Evolutionary conservation across 2,888 invertebrate species (phyloP), one percentile per base, ranked within the genome.

Genomic region (Eupithecia subfuscata): DNA sequence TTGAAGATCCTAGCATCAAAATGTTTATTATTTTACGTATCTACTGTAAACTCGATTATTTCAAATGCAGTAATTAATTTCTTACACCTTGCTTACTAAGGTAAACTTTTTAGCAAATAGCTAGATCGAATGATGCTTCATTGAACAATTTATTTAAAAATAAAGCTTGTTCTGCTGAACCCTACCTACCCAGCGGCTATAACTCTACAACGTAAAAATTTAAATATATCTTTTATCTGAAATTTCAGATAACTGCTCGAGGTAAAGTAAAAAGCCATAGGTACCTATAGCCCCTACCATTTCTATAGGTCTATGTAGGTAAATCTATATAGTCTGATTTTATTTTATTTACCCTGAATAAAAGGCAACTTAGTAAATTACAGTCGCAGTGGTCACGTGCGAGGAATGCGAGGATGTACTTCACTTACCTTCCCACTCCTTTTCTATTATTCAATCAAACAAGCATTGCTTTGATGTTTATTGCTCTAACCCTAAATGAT

Each of bases 391-490:
- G 69, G 83, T 83, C 88, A 88, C 87, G 86, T 86, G 73, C 76
- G 74, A 74, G 60, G 74, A 70, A 63, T 67, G 48, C 63, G 60
- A 69, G 82, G 56, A 81, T 82, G 81, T 83, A 82, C 84, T 84
- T 84, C 84, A 83, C 83, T 84, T 84, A 82, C 82, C 82, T 81
- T 82, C 78, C 78, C 69, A 76, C 76, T 76, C 76, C 85, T 88
- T 80, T 85, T 90, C 82, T 88, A 90, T 91, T 89, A 91, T 91
- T 91, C 87, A 91, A 86, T 88, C 82, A 86, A 89, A 89, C 86
- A 87, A 87, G 86, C 88, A 85, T 85, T 86, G 86, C 85, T 89
- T 86, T 88, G 86, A 87, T 88, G 89, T 88, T 88, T 91, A 89
- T 89, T 86, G 85, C 85, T 83, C 83, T 85, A 86, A 85, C 91